These are phyloP conservation scores for Apeira syringaria DNA, from an alignment of 2,888 invertebrate species.

Conservation along the genomic window DNA sequence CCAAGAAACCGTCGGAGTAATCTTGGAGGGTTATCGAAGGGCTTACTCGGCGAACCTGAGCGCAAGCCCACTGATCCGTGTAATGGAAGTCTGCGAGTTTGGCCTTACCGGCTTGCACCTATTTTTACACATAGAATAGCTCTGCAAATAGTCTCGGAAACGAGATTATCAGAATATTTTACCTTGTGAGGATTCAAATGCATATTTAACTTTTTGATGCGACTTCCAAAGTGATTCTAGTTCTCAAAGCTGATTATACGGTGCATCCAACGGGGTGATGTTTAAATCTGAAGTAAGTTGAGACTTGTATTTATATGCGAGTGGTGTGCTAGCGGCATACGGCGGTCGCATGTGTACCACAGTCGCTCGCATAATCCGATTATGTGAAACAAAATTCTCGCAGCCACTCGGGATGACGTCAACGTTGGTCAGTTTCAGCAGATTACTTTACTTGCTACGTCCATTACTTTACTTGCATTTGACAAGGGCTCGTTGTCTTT, in stretches of 20 bases:
- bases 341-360: constrained; percentile 53
- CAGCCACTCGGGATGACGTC: constrained; percentile 48
- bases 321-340: constrained; percentile 43
- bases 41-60: constrained; percentile 63
- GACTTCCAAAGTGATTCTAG: constrained; percentile 20
- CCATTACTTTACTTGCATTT: constrained; percentile 30
- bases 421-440: constrained; percentile 45
- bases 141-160: constrained; percentile 5
- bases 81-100: constrained; percentile 70
- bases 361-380: constrained; percentile 69
- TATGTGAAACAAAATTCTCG: constrained; percentile 79
- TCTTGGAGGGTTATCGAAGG: constrained; percentile 53
- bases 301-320: constrained; percentile 26
- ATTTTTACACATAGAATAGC: constrained; percentile 46
- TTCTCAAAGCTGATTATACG: constrained; percentile 40
- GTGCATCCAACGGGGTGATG: constrained; percentile 35
- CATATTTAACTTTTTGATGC: constrained; percentile 22
- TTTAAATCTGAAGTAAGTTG: constrained; percentile 52
- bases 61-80: constrained; percentile 69
- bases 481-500: constrained; percentile 27
- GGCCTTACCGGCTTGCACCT: constrained; percentile 46
- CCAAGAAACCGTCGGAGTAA: constrained; percentile 50
- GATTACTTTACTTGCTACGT: constrained; percentile 38
- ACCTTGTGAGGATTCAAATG: constrained; percentile 5
- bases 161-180: constrained; percentile 9